phyloP scores from a whole-genome alignment of 2,797 vertebrate species.

The Sarcoramphus papa region DNA sequence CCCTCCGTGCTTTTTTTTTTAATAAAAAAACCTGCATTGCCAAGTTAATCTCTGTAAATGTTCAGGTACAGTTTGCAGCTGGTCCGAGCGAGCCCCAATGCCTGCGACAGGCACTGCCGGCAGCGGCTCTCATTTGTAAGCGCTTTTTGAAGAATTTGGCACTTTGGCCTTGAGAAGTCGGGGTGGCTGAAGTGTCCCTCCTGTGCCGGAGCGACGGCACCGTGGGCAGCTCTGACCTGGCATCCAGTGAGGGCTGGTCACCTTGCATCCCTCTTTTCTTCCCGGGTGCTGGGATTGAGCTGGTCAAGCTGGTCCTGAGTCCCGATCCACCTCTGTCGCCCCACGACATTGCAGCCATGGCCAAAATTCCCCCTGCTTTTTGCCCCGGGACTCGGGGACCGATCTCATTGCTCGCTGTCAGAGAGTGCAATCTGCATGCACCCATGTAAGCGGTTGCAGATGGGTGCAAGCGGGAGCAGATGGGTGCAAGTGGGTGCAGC shows the following conservation, averaged over 20 bases:
- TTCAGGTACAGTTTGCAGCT: background rate
- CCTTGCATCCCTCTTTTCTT: background rate
- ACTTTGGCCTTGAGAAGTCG: background rate
- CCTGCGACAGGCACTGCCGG: fast-evolving
- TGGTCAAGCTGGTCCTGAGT: background rate
- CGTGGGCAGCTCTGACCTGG: background rate
- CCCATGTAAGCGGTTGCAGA: background rate
- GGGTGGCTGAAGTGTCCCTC: background rate
- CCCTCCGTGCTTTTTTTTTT: background rate
- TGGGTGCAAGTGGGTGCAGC: background rate
- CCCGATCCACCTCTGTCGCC: background rate
- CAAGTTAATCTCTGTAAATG: background rate
- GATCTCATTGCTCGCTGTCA: fast-evolving
- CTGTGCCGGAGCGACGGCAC: background rate
- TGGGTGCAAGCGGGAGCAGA: background rate
- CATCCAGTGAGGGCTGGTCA: background rate
- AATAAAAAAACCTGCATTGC: background rate
- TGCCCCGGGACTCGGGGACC: background rate
- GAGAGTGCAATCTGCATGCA: too few relatives aligned
- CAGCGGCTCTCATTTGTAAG: background rate
- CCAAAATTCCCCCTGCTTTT: background rate
- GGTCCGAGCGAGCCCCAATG: fast-evolving
- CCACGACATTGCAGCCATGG: background rate
- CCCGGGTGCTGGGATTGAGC: background rate
- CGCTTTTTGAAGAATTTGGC: background rate